phyloP scores from a whole-genome alignment of 2,888 invertebrate species.

The Dyspetes luteomarginatus region DNA sequence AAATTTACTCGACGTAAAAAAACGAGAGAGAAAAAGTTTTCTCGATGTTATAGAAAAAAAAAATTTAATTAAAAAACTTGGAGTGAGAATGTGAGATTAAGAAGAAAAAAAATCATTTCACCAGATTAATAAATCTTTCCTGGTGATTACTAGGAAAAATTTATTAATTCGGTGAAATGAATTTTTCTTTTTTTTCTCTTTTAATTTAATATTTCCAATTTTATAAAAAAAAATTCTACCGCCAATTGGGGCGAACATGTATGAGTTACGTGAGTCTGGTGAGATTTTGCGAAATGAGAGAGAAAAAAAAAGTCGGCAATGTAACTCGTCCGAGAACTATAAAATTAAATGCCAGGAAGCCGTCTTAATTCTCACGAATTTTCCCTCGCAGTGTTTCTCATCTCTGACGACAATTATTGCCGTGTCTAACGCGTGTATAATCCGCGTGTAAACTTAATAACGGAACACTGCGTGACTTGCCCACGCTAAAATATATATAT shows the following conservation, averaged over 20 bases:
- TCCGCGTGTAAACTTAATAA: neutral
- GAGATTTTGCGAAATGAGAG: conserved; percentile 15
- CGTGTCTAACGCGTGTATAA: neutral
- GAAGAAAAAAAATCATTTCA: too few relatives aligned
- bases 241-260: neutral
- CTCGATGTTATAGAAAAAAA: neutral
- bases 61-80: too few relatives aligned
- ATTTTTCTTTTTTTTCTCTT: too few relatives aligned
- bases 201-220: too few relatives aligned
- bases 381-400: conserved; percentile 48
- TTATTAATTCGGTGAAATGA: too few relatives aligned
- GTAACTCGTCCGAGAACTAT: conserved; percentile 45
- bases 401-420: neutral
- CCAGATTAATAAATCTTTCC: too few relatives aligned
- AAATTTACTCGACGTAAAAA: neutral
- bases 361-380: conserved; percentile 60
- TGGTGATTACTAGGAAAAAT: too few relatives aligned
- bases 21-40: conserved; percentile 13
- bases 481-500: conserved; percentile 22
- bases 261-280: neutral
- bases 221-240: too few relatives aligned
- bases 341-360: conserved; percentile 57
- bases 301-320: conserved; percentile 3
- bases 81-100: conserved; percentile 11
- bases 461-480: conserved; percentile 6